Percentiles rank a stretch among this genome's conserved stretches.
Evolutionary conservation across 2,113 vertebrate species (phyloP).

Genomic region (Falco punctatus): DNA sequence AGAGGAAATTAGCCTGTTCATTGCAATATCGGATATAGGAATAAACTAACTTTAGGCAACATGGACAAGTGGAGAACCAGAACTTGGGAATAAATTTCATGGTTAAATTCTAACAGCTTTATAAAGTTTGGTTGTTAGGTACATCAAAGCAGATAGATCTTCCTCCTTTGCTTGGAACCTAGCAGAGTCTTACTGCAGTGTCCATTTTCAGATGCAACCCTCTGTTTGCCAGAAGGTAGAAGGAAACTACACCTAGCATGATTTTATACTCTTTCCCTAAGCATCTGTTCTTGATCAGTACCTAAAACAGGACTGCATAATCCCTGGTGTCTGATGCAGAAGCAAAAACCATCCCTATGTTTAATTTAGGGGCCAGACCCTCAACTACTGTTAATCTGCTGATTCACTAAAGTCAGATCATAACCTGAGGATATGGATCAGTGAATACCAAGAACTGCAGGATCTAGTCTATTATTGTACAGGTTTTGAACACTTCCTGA

Average conservation of each 20-base stretch:
- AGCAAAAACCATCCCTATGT: accelerated
- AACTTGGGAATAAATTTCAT: not conserved
- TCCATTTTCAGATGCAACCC: not conserved
- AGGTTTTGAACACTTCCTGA: not conserved
- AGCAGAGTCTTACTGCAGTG: not conserved
- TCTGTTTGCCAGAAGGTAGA: not conserved
- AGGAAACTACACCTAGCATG: not conserved
- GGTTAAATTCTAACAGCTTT: not conserved
- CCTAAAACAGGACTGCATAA: not conserved
- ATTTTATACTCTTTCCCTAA: not conserved
- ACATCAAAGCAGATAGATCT: not conserved
- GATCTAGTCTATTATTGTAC: not conserved
- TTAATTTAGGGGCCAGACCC: not conserved
- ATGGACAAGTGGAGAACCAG: not conserved
- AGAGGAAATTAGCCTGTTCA: not conserved
- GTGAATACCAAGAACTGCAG: not conserved
- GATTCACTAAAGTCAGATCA: not conserved
- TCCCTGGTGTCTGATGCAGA: not conserved
- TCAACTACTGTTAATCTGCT: not conserved
- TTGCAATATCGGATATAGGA: not conserved
- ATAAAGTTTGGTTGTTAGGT: not conserved
- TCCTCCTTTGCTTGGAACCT: not conserved
- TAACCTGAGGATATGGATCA: not conserved
- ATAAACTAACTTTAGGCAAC: not conserved
- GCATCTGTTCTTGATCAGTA: not conserved